These are phyloP conservation scores for Beris morrisii DNA, from an alignment of 2,888 invertebrate genomes.

Conservation along the genomic window DNA sequence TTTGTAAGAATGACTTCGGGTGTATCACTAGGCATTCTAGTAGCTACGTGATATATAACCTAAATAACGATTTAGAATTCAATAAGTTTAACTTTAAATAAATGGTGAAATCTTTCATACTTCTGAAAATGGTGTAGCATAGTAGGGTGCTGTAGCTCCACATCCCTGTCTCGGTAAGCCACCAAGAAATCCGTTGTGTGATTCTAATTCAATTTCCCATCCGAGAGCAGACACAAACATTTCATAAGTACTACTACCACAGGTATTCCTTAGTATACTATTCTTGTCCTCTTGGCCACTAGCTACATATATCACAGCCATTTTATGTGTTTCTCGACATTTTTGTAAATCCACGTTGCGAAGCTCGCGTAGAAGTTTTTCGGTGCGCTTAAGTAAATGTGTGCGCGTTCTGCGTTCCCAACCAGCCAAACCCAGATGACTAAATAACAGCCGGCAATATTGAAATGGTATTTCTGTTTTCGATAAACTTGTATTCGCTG, in stretches of 20 bases:
- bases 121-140: conserved; percentile 90
- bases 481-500: conserved; percentile 56
- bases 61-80: neutral
- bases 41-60: conserved; percentile 94
- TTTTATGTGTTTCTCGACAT: conserved; percentile 92
- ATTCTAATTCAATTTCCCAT: conserved; percentile 84
- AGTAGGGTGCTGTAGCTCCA: conserved; percentile 92
- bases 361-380: conserved; percentile 85
- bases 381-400: conserved; percentile 84
- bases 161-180: conserved; percentile 88
- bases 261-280: conserved; percentile 83
- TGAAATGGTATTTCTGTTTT: conserved; percentile 70
- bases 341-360: conserved; percentile 90
- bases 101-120: conserved; percentile 47
- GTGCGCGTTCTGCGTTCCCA: conserved; percentile 86
- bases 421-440: conserved; percentile 86
- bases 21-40: conserved; percentile 90
- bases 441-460: conserved; percentile 84
- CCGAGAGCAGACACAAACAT: conserved; percentile 70
- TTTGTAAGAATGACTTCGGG: conserved; percentile 86
- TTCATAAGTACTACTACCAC: conserved; percentile 92
- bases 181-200: conserved; percentile 93
- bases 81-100: neutral
- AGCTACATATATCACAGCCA: conserved; percentile 98
- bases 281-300: conserved; percentile 96